A percentile compares a stretch with the other conserved stretches of the same genome.
Conservation (phyloP, 2,888 invertebrate species). For the Perdita meconis region DNA sequence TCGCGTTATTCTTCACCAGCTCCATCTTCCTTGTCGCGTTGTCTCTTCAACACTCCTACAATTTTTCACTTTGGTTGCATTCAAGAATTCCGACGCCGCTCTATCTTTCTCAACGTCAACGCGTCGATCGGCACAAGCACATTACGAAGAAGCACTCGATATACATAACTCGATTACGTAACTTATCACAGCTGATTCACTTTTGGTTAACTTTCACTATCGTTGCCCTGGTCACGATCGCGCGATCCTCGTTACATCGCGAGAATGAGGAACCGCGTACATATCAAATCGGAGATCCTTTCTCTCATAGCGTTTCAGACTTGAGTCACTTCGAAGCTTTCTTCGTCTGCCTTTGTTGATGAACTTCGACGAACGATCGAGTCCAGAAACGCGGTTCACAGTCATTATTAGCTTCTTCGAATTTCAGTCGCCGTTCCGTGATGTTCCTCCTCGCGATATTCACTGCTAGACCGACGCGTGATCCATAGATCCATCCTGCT, state of each 20-base stretch:
- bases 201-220: constrained; percentile 77
- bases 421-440: neutral
- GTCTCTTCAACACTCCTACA: neutral
- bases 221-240: constrained; percentile 16
- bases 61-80: too few relatives aligned
- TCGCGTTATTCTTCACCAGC: constrained; percentile 80
- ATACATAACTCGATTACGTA: constrained; percentile 59
- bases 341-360: neutral
- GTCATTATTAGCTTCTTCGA: constrained; percentile 17
- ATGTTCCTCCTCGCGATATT: neutral
- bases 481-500: constrained; percentile 1
- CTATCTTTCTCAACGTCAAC: too few relatives aligned
- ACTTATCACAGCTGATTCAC: constrained; percentile 78
- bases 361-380: neutral
- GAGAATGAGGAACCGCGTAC: constrained; percentile 7
- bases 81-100: too few relatives aligned
- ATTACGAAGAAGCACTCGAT: constrained; percentile 4
- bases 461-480: neutral
- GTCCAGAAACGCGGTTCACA: neutral
- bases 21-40: constrained; percentile 73
- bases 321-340: neutral
- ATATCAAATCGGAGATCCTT: neutral
- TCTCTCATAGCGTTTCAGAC: neutral
- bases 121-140: neutral
- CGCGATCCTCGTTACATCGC: neutral